phyloP scores from a whole-genome alignment of 2,113 vertebrate species.

The Plecturocebus donacophilus region DNA sequence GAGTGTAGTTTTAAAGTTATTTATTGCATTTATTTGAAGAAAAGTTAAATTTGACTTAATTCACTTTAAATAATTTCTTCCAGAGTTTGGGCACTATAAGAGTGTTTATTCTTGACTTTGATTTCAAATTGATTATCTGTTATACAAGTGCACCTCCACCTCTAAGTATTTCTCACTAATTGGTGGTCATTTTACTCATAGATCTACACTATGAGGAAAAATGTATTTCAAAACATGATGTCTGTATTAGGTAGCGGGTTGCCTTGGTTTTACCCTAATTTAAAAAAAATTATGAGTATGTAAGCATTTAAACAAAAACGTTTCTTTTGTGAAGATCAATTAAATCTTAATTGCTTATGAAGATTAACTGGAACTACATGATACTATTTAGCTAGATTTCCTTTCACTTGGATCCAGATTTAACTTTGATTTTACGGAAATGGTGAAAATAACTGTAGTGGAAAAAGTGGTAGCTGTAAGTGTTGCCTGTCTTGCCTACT shows the following conservation, averaged over 20 bases:
- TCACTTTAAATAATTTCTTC: background rate
- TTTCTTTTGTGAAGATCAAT: constrained; percentile 29
- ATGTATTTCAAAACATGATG: constrained; percentile 30
- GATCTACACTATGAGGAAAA: background rate
- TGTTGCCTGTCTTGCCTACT: constrained; percentile 86
- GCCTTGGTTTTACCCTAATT: background rate
- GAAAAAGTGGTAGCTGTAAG: constrained; percentile 81
- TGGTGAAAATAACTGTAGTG: constrained; percentile 46
- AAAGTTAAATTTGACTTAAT: background rate
- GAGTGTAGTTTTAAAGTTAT: background rate
- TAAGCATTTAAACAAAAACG: constrained; percentile 15
- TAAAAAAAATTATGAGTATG: background rate
- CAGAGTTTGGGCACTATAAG: background rate
- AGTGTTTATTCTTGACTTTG: constrained; percentile 9
- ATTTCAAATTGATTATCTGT: background rate
- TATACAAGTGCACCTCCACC: background rate
- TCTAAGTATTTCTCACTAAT: constrained; percentile 6
- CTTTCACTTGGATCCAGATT: constrained; percentile 47
- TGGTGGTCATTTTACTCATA: background rate
- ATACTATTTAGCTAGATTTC: constrained; percentile 7
- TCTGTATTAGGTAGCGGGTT: background rate
- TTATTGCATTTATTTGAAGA: constrained; percentile 15
- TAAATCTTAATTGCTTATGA: constrained; percentile 23
- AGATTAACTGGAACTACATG: background rate
- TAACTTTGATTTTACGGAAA: constrained; percentile 70